Percentiles rank a stretch among this genome's conserved stretches.
Conservation (phyloP, 2,797 vertebrate species). For the Lithobates sylvaticus region DNA sequence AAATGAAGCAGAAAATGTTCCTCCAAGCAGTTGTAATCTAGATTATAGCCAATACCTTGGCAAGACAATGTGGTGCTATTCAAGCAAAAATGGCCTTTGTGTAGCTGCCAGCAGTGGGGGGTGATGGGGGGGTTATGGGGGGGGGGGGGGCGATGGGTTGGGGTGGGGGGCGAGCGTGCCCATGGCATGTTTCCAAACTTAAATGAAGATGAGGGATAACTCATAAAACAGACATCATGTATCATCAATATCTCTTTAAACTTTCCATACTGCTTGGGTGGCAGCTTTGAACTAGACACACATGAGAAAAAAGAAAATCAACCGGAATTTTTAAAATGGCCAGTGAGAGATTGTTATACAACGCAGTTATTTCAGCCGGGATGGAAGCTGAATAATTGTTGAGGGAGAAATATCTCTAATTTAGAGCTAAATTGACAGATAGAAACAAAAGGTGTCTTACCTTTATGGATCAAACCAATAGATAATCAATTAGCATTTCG, state of each 20-base stretch:
- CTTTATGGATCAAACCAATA: too few species aligned
- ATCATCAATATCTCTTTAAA: conserved; percentile 23
- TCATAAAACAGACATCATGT: conserved; percentile 19
- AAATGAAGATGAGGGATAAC: conserved; percentile 29
- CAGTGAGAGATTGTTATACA: not conserved
- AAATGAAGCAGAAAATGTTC: not conserved
- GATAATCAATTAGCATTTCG: too few species aligned
- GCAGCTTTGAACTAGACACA: too few species aligned
- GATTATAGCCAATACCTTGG: conserved; percentile 4
- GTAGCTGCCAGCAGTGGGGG: conserved; percentile 10
- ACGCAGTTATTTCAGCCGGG: not conserved
- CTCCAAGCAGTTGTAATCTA: not conserved
- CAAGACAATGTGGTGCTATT: conserved; percentile 2
- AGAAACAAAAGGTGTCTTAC: too few species aligned
- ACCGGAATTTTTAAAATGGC: not conserved
- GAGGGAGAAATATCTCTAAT: not conserved
- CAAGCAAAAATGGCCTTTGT: conserved; percentile 29
- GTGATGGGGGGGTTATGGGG: not conserved
- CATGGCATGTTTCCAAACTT: conserved; percentile 6
- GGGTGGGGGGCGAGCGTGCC: not conserved
- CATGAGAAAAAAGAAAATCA: not conserved
- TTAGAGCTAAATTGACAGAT: too few species aligned
- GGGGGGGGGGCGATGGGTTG: not conserved
- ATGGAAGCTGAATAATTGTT: not conserved
- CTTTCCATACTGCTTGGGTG: conserved; percentile 13